Percentiles rank a stretch among this genome's conserved stretches.
Evolutionary conservation across 2,797 vertebrate species (phyloP).

Genomic region (Microctenopoma stevenorrisi): DNA sequence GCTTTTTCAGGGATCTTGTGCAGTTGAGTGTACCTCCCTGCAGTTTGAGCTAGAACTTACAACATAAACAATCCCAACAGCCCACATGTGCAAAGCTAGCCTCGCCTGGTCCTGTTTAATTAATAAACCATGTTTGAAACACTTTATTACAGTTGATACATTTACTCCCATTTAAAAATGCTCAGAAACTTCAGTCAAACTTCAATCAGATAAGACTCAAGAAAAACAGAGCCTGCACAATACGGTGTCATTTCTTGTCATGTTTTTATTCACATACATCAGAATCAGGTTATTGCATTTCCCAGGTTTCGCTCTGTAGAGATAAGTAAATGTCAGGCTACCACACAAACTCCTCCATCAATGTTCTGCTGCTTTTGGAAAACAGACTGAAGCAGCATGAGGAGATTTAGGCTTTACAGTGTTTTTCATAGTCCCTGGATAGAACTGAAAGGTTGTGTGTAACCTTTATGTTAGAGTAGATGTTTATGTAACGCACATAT

Average conservation of each 20-base stretch:
- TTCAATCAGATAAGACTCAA: background rate
- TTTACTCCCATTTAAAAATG: background rate
- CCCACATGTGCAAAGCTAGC: background rate
- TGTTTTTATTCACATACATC: background rate
- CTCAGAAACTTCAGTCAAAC: background rate
- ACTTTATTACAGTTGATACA: background rate
- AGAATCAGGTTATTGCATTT: background rate
- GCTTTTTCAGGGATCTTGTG: too few relatives aligned
- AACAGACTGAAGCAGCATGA: too few relatives aligned
- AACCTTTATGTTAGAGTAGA: too few relatives aligned
- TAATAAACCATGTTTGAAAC: background rate
- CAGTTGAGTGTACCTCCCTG: too few relatives aligned
- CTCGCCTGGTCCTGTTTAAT: background rate
- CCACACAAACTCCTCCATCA: background rate
- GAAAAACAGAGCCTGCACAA: background rate
- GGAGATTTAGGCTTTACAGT: too few relatives aligned
- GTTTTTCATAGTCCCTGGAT: too few relatives aligned
- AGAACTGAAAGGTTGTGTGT: too few relatives aligned
- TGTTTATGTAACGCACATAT: too few relatives aligned
- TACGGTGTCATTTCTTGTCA: background rate
- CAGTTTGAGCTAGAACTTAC: too few relatives aligned
- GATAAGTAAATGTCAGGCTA: background rate
- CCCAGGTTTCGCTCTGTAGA: background rate
- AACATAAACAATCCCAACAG: background rate
- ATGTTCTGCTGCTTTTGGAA: background rate